Base-by-base conservation (phyloP, 1,140 invertebrate genomes). In the Dendroctonus valens region DNA sequence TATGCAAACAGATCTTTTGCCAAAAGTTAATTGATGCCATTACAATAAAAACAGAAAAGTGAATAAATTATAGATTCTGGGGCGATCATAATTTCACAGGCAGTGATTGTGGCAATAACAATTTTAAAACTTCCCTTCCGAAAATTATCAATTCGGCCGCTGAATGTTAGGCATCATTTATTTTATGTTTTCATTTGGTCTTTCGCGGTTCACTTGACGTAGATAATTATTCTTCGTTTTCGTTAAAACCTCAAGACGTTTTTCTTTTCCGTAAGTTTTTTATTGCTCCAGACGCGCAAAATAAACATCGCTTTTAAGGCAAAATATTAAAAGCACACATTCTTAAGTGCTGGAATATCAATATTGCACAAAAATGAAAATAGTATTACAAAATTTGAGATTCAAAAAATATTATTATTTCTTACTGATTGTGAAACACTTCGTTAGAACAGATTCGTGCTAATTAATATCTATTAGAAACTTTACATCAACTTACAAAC, bases 151-250 rank as follows among this genome's bases (percentile, higher is more conserved):
- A 75, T 74, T 72, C 74, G 66, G 72, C 74, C 74, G 66, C 70
- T 66, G 66, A 71, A 73, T 63, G 63, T 66, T 68, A 69, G 64
- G 73, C 74, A 74, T 74, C 72, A 75, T 75, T 75, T 75, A 70
- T 74, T 75, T 74, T 74, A 75, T 75, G 72, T 75, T 75, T 75
- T 74, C 74, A 75, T 75, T 75, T 74, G 74, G 73, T 75, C 71
- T 72, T 75, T 74, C 72, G 71, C 70, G 67, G 72, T 59, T 69
- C 74, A 73, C 69, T 75, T 74, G 73, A 74, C 71, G 73, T 67
- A 48, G 66, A 73, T 73, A 75, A 75, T 75, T 75, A 75, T 75
- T 75, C 74, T 75, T 75, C 74, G 65, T 75, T 74, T 72, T 62
- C 70, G 39, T 58, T 39, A 55, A 67, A 69, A 65, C 42, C n/a